Conservation (phyloP, 2,797 vertebrate genomes). For the Dicrostonyx torquatus region DNA sequence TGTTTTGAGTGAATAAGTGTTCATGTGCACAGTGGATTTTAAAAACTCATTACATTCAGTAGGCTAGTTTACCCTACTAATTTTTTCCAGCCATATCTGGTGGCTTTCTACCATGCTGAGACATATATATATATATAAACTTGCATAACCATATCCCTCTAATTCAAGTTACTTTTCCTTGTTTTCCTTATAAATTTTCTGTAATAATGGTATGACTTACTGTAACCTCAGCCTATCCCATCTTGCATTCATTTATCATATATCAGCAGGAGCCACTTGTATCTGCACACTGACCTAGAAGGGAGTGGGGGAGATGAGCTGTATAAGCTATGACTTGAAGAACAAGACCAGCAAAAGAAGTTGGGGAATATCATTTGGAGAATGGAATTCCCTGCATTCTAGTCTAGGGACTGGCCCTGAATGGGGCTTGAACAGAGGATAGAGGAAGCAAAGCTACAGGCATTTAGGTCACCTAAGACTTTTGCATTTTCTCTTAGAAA, state of each 20-base stretch:
- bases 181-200: slow-evolving; percentile 5
- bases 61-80: slow-evolving; percentile 11
- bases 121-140: not conserved
- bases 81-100: not conserved
- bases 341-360: not conserved
- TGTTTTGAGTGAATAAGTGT: not conserved
- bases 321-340: not conserved
- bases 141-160: not conserved
- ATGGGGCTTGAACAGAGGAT: not conserved
- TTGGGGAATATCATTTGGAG: not conserved
- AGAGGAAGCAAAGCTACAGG: not conserved
- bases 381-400: not conserved
- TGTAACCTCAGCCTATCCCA: not conserved
- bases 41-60: not conserved
- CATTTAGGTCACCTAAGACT: not conserved
- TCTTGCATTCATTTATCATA: not conserved
- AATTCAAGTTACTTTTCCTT: not conserved
- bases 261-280: not conserved
- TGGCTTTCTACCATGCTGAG: not conserved
- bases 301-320: not conserved
- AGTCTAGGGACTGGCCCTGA: not conserved
- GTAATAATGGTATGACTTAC: not conserved
- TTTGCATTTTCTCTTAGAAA: slow-evolving; percentile 3
- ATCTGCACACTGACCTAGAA: not conserved
- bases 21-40: not conserved